Evolutionary conservation across 2,888 invertebrate genomes (phyloP).

Genomic region (Merodon equestris): DNA sequence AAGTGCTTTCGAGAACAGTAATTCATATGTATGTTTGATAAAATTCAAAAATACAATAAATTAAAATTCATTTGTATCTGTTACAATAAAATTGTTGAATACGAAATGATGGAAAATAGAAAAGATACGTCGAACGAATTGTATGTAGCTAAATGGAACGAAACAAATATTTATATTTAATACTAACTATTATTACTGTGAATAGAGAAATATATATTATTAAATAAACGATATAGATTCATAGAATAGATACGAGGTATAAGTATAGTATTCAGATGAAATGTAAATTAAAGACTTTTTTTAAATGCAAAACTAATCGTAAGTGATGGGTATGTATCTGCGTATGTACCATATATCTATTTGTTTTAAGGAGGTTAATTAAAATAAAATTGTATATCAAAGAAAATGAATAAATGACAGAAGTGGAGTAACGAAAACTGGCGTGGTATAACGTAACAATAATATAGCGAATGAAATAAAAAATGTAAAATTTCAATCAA

Average conservation of each 20-base stretch:
- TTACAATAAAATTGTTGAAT: conserved; percentile 34
- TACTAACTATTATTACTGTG: conserved; percentile 31
- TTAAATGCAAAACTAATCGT: conserved; percentile 14
- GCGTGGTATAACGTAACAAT: too few relatives aligned
- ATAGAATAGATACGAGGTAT: conserved; percentile 25
- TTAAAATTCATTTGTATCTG: conserved; percentile 11
- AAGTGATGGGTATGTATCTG: too few relatives aligned
- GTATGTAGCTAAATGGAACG: conserved; percentile 38
- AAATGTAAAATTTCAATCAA: not conserved
- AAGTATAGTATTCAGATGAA: conserved; percentile 57
- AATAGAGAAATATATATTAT: conserved; percentile 13
- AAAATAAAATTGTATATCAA: too few relatives aligned
- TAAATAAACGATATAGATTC: conserved; percentile 31
- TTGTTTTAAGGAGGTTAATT: too few relatives aligned
- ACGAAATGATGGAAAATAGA: conserved; percentile 21
- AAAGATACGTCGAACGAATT: conserved; percentile 45
- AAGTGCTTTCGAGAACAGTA: conserved; percentile 39
- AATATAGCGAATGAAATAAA: too few relatives aligned
- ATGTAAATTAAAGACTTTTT: conserved; percentile 65
- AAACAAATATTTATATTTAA: conserved; percentile 4
- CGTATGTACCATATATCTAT: too few relatives aligned
- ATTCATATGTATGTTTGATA: not conserved
- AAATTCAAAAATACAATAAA: conserved; percentile 17
- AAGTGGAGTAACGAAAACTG: too few relatives aligned
- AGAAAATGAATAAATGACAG: too few relatives aligned